Conservation (phyloP, 2,113 vertebrate species). For the Paradisaea rubra region DNA sequence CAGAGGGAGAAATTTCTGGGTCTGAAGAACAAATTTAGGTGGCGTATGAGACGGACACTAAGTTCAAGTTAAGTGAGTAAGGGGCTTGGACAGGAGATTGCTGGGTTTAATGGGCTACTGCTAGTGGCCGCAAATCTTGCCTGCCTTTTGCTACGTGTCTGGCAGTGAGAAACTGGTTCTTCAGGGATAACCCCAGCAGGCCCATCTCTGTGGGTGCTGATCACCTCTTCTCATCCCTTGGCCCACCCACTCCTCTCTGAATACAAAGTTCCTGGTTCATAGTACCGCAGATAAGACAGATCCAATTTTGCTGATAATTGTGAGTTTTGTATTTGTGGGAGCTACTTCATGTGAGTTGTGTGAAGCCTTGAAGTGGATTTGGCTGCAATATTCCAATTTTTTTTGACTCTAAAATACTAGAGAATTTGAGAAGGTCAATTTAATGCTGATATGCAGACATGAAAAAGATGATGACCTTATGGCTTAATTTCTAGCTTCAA, state of each 20-base stretch:
- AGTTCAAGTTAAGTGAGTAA: background rate
- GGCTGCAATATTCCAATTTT: background rate
- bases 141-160: background rate
- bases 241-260: background rate
- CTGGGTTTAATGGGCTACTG: background rate
- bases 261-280: background rate
- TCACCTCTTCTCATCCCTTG: background rate
- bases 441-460: background rate
- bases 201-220: background rate
- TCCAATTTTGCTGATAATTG: background rate
- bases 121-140: background rate
- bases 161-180: background rate
- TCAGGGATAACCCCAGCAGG: background rate
- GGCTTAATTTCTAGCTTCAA: background rate
- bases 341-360: fast-evolving
- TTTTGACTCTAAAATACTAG: background rate
- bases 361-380: background rate
- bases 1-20: background rate
- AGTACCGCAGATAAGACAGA: background rate
- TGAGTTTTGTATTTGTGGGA: background rate
- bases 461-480: background rate
- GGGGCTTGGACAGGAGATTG: background rate
- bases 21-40: background rate
- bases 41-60: background rate
- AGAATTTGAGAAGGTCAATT: background rate